Evolutionary conservation across 1,140 invertebrate genomes (phyloP).

Genomic region (Hycleus cichorii): DNA sequence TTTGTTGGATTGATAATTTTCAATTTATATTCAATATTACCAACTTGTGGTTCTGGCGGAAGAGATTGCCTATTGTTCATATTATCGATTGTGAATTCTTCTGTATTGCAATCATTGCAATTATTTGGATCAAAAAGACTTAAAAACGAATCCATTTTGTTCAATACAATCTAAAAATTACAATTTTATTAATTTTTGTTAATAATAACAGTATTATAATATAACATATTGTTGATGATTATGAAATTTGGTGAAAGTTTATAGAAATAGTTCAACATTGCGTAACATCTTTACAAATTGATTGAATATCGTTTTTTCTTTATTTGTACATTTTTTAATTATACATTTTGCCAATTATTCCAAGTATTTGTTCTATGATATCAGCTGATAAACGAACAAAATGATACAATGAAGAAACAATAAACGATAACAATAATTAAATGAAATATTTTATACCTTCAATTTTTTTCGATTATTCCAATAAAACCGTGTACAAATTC

Average conservation of each 20-base stretch:
- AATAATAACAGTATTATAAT: not conserved
- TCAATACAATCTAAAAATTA: not conserved
- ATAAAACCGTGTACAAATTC: not conserved
- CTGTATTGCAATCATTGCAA: slow-evolving; percentile 26
- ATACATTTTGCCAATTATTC: too few species aligned
- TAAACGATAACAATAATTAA: too few species aligned
- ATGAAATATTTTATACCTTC: too few species aligned
- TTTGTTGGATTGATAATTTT: slow-evolving; percentile 79
- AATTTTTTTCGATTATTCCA: slow-evolving; percentile 4
- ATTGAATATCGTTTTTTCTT: not conserved
- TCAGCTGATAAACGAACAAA: too few species aligned
- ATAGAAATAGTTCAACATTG: slow-evolving; percentile 5
- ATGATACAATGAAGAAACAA: too few species aligned
- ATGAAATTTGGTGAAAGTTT: slow-evolving; percentile 22
- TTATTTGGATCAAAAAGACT: slow-evolving; percentile 63
- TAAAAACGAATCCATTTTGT: slow-evolving; percentile 66
- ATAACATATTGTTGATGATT: slow-evolving; percentile 13
- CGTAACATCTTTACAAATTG: slow-evolving; percentile 1
- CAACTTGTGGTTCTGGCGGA: slow-evolving; percentile 83
- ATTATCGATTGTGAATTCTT: slow-evolving; percentile 39
- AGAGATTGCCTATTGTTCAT: slow-evolving; percentile 42
- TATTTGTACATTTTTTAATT: not conserved
- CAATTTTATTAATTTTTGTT: not conserved
- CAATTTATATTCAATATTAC: slow-evolving; percentile 90
- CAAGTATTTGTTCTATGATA: too few species aligned